These are phyloP conservation scores for Monopterus albus DNA, from an alignment of 2,113 vertebrate species.

Conservation along the genomic window DNA sequence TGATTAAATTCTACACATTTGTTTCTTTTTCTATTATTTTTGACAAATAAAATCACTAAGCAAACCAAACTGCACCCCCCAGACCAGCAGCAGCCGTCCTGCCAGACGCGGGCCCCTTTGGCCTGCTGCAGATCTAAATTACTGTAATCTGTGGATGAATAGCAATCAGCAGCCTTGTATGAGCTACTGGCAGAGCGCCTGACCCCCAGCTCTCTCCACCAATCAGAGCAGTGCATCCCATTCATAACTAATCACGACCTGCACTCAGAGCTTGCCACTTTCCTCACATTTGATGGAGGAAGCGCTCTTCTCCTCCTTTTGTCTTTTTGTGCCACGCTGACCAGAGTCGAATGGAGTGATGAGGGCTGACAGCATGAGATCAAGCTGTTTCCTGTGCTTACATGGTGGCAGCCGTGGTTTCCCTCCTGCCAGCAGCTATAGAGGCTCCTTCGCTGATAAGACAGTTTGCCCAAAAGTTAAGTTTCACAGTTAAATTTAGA, in stretches of 20 bases:
- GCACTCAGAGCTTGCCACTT: constrained; percentile 54
- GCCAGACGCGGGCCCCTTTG: constrained; percentile 65
- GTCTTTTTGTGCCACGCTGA: constrained; percentile 55
- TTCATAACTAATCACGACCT: constrained; percentile 71
- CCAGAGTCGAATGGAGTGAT: constrained; percentile 36
- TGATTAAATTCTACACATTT: constrained; percentile 7
- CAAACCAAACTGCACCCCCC: constrained; percentile 9
- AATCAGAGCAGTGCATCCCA: constrained; percentile 62
- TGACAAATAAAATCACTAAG: constrained; percentile 19
- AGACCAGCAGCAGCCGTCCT: constrained; percentile 44
- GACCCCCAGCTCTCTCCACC: constrained; percentile 68
- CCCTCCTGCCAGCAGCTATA: constrained; percentile 16
- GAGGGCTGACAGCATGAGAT: constrained; percentile 23
- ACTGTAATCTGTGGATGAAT: constrained; percentile 82
- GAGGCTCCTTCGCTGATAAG: constrained; percentile 11
- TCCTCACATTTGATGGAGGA: constrained; percentile 65
- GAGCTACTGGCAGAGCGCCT: constrained; percentile 70
- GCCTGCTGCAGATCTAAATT: constrained; percentile 74
- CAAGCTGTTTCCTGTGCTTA: constrained; percentile 48
- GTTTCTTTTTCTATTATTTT: constrained; percentile 31
- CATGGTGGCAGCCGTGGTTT: constrained; percentile 33
- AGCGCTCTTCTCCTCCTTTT: constrained; percentile 57
- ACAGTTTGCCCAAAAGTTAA: constrained; percentile 25
- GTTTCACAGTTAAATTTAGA: constrained; percentile 17
- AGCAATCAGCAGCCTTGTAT: constrained; percentile 81